Percentiles rank a stretch among this genome's conserved stretches.
These are phyloP conservation scores for Climacteris rufus DNA, from an alignment of 2,113 vertebrate genomes.

Conservation along the genomic window DNA sequence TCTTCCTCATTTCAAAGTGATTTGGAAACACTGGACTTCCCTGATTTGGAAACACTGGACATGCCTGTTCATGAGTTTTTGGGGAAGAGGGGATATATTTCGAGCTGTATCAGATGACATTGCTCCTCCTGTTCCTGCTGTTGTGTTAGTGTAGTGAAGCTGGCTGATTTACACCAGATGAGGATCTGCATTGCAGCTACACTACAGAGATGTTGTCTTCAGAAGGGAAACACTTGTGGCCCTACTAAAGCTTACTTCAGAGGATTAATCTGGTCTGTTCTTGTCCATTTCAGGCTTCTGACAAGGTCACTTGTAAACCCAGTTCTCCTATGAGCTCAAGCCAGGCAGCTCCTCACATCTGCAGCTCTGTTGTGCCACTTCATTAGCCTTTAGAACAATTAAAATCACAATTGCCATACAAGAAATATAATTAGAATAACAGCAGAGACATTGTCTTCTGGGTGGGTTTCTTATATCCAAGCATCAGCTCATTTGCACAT, in stretches of 20 bases:
- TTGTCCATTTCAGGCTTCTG: not conserved
- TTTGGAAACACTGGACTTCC: not conserved
- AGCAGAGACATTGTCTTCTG: constrained; percentile 16
- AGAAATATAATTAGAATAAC: not conserved
- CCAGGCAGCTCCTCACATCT: not conserved
- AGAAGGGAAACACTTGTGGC: not conserved
- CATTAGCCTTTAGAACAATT: not conserved
- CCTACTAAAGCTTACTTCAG: not conserved
- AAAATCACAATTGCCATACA: not conserved
- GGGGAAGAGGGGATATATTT: not conserved
- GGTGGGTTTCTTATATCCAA: not conserved
- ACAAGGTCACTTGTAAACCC: not conserved
- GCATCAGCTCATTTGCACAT: not conserved
- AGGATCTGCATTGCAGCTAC: not conserved
- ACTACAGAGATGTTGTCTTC: not conserved
- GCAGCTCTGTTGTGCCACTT: not conserved
- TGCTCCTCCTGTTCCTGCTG: not conserved
- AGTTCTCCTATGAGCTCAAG: not conserved
- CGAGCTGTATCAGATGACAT: not conserved
- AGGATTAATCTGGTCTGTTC: not conserved
- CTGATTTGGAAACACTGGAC: not conserved
- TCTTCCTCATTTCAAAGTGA: not conserved
- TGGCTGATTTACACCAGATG: not conserved
- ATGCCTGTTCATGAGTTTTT: not conserved
- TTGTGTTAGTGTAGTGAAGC: not conserved